A percentile compares a stretch with the other conserved stretches of the same genome.
Conservation (phyloP, 2,888 invertebrate species). For the Sarcophaga caerulescens region DNA sequence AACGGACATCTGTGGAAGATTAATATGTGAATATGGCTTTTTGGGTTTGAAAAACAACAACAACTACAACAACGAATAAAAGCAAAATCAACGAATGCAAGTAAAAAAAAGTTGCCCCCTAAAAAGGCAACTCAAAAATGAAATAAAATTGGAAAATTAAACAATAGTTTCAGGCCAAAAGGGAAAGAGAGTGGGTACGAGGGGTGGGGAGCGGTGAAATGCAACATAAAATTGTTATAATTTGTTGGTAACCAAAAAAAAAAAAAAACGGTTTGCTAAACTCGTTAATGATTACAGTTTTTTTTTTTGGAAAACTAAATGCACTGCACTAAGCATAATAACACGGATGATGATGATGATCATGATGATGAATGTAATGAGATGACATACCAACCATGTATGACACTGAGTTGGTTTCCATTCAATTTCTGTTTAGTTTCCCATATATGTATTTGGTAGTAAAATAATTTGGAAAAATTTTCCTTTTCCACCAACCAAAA, state of each 20-base stretch:
- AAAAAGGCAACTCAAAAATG: slow-evolving; percentile 17
- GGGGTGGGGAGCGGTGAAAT: not conserved
- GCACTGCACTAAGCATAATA: not conserved
- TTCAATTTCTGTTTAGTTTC: no score
- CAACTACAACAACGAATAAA: not conserved
- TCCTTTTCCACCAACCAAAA: no score
- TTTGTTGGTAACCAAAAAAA: slow-evolving; percentile 28
- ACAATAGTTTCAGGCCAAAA: no score
- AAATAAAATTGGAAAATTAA: slow-evolving; percentile 25
- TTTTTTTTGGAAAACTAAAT: slow-evolving; percentile 25
- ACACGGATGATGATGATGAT: no score
- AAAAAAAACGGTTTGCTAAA: slow-evolving; percentile 16
- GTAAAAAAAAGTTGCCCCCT: not conserved
- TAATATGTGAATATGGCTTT: slow-evolving; percentile 58
- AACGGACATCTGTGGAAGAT: slow-evolving; percentile 66
- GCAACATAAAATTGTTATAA: slow-evolving; percentile 39
- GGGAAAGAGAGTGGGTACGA: not conserved
- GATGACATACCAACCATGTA: not conserved
- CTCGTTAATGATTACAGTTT: slow-evolving; percentile 38
- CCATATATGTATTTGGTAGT: no score
- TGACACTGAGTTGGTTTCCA: not conserved
- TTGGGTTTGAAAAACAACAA: not conserved
- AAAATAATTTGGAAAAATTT: no score
- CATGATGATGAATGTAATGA: no score
- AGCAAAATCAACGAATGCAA: not conserved